Percentiles rank a stretch among this genome's conserved stretches.
These are phyloP conservation scores for Orthosia cruda DNA, from an alignment of 2,888 invertebrate genomes.

Conservation along the genomic window DNA sequence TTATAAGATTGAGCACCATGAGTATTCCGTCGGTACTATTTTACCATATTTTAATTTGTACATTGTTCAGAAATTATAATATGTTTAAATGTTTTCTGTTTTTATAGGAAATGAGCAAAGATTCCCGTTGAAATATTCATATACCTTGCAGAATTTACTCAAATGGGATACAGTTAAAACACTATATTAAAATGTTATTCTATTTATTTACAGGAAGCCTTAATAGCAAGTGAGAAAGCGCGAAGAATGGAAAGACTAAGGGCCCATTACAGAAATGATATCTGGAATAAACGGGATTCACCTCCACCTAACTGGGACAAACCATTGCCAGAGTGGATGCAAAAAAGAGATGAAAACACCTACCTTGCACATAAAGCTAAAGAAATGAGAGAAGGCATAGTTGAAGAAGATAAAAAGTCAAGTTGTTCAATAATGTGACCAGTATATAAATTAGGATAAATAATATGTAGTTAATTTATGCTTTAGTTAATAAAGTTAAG, in stretches of 20 bases:
- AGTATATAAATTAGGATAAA: slow-evolving; percentile 35
- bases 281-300: slow-evolving; percentile 94
- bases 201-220: slow-evolving; percentile 87
- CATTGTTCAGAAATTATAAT: not conserved
- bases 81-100: no score
- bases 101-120: not conserved
- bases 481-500: slow-evolving; percentile 46
- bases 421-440: slow-evolving; percentile 85
- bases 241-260: slow-evolving; percentile 93
- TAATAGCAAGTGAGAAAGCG: slow-evolving; percentile 94
- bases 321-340: slow-evolving; percentile 95
- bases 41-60: no score
- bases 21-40: no score
- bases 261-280: slow-evolving; percentile 94
- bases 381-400: slow-evolving; percentile 90
- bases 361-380: slow-evolving; percentile 93
- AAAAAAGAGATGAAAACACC: slow-evolving; percentile 93
- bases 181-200: slow-evolving; percentile 5
- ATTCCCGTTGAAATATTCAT: not conserved
- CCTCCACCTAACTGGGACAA: slow-evolving; percentile 96
- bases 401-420: slow-evolving; percentile 72
- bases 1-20: no score
- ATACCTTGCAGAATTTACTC: not conserved
- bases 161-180: not conserved
- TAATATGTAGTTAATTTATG: slow-evolving; percentile 58